Conservation (phyloP, 2,797 vertebrate species). For the Lepilemur septentrionalis region DNA sequence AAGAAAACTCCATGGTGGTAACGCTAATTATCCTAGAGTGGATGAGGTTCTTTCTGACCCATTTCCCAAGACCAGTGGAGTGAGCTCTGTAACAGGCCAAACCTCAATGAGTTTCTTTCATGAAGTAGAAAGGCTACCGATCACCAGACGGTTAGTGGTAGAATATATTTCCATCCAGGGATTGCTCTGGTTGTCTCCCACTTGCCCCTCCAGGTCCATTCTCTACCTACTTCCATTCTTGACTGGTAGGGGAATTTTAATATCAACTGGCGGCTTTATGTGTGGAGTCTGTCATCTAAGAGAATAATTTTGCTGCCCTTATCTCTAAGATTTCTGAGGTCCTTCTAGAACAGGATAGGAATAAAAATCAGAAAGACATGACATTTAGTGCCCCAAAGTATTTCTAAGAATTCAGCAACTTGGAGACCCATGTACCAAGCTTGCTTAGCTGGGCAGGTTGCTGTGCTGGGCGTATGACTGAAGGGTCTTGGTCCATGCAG, state of each 20-base stretch:
- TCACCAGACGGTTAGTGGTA: neutral
- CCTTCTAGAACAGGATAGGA: neutral
- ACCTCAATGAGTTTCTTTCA: neutral
- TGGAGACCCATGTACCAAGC: neutral
- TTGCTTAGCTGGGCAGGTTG: neutral
- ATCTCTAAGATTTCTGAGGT: neutral
- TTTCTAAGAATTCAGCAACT: neutral
- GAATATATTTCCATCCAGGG: neutral
- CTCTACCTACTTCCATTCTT: neutral
- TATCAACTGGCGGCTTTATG: neutral
- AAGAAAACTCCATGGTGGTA: neutral
- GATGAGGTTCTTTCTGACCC: neutral
- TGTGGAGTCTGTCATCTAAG: neutral
- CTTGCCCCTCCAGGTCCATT: neutral
- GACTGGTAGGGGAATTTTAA: neutral
- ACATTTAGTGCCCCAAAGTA: neutral
- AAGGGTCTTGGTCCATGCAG: neutral
- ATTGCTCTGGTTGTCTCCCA: neutral
- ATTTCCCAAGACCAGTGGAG: neutral
- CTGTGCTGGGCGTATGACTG: accelerated
- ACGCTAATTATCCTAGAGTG: neutral
- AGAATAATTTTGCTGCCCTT: neutral
- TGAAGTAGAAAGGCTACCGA: neutral
- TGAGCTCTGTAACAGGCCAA: neutral
- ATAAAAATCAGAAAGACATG: neutral